Percentiles rank a stretch among this genome's conserved stretches.
Evolutionary conservation across 1,140 invertebrate genomes (phyloP).

Genomic region (Hypothenemus hampei): DNA sequence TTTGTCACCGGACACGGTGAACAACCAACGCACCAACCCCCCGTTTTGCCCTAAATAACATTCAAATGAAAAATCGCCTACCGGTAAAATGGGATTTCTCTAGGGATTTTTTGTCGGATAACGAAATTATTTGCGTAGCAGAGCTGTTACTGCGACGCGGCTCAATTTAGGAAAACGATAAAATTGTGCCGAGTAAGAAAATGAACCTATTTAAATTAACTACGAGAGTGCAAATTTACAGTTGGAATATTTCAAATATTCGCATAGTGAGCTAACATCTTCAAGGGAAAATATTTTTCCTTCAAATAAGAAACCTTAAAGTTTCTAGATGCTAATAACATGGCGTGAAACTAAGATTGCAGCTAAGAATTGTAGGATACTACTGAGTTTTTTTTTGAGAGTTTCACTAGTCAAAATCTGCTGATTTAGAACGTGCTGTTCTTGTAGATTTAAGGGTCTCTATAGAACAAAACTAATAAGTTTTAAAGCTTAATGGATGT

Average conservation of each 20-base stretch:
- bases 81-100: conserved; percentile 5
- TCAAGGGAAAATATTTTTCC: too few relatives aligned
- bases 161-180: conserved; percentile 4
- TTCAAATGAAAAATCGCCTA: conserved; percentile 13
- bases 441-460: too few relatives aligned
- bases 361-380: too few relatives aligned
- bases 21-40: not conserved
- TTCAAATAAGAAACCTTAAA: too few relatives aligned
- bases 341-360: too few relatives aligned
- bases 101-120: not conserved
- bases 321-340: too few relatives aligned
- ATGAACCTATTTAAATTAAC: conserved; percentile 9
- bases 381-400: too few relatives aligned
- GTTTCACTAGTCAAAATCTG: too few relatives aligned
- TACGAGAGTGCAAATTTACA: not conserved
- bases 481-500: too few relatives aligned
- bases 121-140: conserved; percentile 8
- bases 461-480: too few relatives aligned
- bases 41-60: conserved; percentile 3
- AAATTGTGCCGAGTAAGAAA: not conserved
- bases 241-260: not conserved
- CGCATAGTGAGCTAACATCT: too few relatives aligned
- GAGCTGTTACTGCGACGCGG: not conserved
- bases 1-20: conserved; percentile 6
- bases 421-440: too few relatives aligned